Conservation (phyloP, 2,797 vertebrate species). For the Chelidonichthys spinosus region DNA sequence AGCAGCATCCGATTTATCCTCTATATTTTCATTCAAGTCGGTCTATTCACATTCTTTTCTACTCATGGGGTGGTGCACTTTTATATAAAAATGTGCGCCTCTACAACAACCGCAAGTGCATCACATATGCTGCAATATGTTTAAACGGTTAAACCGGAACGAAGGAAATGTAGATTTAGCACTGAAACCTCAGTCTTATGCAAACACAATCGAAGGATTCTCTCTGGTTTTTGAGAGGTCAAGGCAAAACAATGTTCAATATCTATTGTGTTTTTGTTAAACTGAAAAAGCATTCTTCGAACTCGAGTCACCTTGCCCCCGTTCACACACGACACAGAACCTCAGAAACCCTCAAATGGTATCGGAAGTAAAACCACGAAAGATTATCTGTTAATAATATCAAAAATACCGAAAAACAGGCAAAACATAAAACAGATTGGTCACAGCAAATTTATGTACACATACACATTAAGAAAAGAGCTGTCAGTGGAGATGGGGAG, state of each 20-base stretch:
- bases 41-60: slow-evolving; percentile 64
- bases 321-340: slow-evolving; percentile 59
- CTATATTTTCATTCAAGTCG: slow-evolving; percentile 57
- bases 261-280: slow-evolving; percentile 44
- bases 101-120: slow-evolving; percentile 56
- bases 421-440: slow-evolving; percentile 77
- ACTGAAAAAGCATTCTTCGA: slow-evolving; percentile 53
- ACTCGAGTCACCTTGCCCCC: slow-evolving; percentile 54
- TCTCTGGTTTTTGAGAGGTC: slow-evolving; percentile 55
- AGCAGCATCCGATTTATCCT: slow-evolving; percentile 61
- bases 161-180: slow-evolving; percentile 47
- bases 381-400: slow-evolving; percentile 78
- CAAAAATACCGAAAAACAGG: slow-evolving; percentile 84
- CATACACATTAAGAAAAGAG: slow-evolving; percentile 86
- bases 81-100: slow-evolving; percentile 50
- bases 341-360: slow-evolving; percentile 66
- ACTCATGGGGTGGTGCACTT: slow-evolving; percentile 37
- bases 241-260: slow-evolving; percentile 68
- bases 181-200: slow-evolving; percentile 42
- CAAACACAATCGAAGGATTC: slow-evolving; percentile 41
- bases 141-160: slow-evolving; percentile 44
- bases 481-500: slow-evolving; percentile 66
- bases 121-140: slow-evolving; percentile 49
- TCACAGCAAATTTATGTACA: slow-evolving; percentile 89
- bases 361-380: slow-evolving; percentile 70